phyloP scores from a whole-genome alignment of 2,113 vertebrate species.

The Pterocles gutturalis region DNA sequence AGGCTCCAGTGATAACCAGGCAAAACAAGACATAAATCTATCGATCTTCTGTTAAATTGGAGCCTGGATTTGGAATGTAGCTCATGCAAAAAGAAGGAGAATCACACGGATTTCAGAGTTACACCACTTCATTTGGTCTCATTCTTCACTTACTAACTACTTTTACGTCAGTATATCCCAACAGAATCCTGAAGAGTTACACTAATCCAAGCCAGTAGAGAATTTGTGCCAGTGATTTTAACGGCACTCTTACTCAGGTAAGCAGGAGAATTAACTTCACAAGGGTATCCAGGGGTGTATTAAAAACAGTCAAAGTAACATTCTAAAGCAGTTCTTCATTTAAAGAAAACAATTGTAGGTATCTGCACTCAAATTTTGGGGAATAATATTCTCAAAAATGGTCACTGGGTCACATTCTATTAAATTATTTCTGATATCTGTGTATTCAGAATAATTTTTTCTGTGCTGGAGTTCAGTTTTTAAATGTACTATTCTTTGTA shows the following conservation, averaged over 20 bases:
- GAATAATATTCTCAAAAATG: neutral
- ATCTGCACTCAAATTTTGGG: neutral
- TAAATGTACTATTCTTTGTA: neutral
- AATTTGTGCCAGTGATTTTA: neutral
- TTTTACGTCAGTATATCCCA: neutral
- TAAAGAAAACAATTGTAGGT: neutral
- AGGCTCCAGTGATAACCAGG: neutral
- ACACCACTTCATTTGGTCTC: accelerated
- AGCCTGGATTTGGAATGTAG: neutral
- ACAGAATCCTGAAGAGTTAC: neutral
- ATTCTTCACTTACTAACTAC: neutral
- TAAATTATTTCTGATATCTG: neutral
- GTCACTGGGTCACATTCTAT: neutral
- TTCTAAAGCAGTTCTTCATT: neutral
- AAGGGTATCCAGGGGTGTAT: neutral
- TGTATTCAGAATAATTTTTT: neutral
- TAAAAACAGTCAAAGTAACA: neutral
- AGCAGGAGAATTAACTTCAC: neutral
- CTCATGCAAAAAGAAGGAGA: neutral
- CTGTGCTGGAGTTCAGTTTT: neutral
- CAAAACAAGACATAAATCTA: neutral
- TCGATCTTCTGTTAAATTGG: neutral
- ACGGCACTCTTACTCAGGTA: neutral
- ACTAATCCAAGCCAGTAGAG: neutral
- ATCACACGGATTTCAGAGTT: neutral